These are phyloP conservation scores for Spea bombifrons DNA, from an alignment of 2,113 vertebrate genomes.

Conservation along the genomic window DNA sequence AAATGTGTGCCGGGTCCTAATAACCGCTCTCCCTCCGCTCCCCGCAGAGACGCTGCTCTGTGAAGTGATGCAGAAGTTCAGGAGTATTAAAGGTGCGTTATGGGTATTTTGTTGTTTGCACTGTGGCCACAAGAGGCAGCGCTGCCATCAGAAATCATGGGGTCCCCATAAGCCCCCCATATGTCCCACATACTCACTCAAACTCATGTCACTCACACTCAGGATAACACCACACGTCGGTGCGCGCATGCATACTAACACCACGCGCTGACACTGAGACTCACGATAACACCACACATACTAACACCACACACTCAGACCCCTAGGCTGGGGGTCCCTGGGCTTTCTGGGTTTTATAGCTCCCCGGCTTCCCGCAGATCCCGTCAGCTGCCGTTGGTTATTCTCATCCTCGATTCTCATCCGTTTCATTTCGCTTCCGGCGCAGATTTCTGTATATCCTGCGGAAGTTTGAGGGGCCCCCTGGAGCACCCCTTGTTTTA, in stretches of 20 bases:
- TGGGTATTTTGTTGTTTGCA: no score
- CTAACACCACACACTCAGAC: no score
- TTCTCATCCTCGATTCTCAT: not conserved
- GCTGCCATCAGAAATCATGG: not conserved
- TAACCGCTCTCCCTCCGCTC: no score
- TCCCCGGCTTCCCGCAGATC: not conserved
- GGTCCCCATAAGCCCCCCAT: not conserved
- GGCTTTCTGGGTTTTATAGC: no score
- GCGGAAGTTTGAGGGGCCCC: not conserved
- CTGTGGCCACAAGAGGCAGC: not conserved
- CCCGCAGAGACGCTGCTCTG: not conserved
- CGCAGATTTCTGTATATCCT: conserved; percentile 20
- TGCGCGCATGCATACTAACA: not conserved
- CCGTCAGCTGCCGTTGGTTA: no score
- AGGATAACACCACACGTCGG: not conserved
- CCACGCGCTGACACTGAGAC: no score
- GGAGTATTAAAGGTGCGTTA: not conserved
- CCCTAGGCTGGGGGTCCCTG: no score
- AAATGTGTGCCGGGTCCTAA: no score
- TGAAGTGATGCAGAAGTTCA: not conserved
- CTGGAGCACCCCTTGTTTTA: conserved; percentile 22
- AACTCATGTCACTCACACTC: not conserved
- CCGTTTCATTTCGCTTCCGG: not conserved
- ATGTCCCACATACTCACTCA: not conserved
- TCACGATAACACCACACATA: not conserved